A percentile compares a stretch with the other conserved stretches of the same genome.
phyloP scores from a whole-genome alignment of 2,797 vertebrate species.

The Takifugu rubripes region DNA sequence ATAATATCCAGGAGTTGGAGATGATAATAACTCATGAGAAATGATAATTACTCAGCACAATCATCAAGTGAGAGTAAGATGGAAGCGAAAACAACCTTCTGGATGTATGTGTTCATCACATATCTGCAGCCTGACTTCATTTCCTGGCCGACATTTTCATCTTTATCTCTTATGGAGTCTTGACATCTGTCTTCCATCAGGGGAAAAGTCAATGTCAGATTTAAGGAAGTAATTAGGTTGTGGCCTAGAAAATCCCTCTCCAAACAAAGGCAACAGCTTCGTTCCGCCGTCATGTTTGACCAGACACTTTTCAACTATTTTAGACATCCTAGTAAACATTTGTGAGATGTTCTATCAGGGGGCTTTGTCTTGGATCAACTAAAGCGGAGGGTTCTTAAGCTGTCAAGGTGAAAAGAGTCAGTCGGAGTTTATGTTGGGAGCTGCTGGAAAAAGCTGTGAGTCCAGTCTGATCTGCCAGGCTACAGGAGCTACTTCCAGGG shows the following conservation, averaged over 20 bases:
- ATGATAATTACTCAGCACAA: no score
- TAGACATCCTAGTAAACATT: not conserved
- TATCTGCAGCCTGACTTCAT: slow-evolving; percentile 27
- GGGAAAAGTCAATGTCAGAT: slow-evolving; percentile 1
- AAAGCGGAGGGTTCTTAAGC: not conserved
- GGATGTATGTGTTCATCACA: not conserved
- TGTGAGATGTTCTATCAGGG: not conserved
- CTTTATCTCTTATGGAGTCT: not conserved
- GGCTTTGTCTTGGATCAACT: not conserved
- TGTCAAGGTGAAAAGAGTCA: not conserved
- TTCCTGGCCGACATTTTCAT: slow-evolving; percentile 12
- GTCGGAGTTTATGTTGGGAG: slow-evolving; percentile 2
- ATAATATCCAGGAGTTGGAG: not conserved
- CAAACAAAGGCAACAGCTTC: not conserved
- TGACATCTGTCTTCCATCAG: not conserved
- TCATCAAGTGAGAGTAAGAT: no score
- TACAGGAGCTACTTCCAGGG: slow-evolving; percentile 4
- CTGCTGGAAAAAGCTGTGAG: slow-evolving; percentile 19
- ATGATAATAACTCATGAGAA: no score
- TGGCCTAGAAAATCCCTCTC: not conserved
- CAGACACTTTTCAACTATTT: not conserved
- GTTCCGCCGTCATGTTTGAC: not conserved
- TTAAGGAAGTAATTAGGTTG: slow-evolving; percentile 1
- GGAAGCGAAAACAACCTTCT: no score
- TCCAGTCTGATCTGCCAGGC: slow-evolving; percentile 16